Evolutionary conservation across 1,140 invertebrate genomes (phyloP).

Genomic region (Panulirus ornatus): DNA sequence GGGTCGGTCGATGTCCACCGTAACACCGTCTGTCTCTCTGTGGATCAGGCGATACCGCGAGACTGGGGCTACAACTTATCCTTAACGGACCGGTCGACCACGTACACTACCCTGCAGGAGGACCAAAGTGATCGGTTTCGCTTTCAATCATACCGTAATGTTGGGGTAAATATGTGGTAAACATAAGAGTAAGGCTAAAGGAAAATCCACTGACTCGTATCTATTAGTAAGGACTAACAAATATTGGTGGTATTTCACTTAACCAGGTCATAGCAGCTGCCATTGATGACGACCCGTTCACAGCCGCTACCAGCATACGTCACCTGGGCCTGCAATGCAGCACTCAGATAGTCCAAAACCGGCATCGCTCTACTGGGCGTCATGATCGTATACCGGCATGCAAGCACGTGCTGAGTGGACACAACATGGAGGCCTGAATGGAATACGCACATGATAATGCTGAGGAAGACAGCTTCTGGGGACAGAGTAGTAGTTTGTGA

Average conservation of each 20-base stretch:
- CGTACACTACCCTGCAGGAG: conserved; percentile 1
- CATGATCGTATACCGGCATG: not conserved
- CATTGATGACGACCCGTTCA: not conserved
- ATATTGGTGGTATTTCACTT: too few species aligned
- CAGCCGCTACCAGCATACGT: not conserved
- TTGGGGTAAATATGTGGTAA: not conserved
- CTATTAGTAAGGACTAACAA: not conserved
- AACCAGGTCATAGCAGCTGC: too few species aligned
- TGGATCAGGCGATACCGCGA: conserved; percentile 8
- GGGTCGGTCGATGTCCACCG: not conserved
- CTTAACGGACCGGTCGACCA: not conserved
- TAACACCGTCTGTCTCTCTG: not conserved
- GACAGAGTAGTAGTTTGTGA: conserved; percentile 1
- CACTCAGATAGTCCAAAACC: not conserved
- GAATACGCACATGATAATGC: not conserved
- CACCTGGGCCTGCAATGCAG: not conserved
- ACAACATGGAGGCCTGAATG: too few species aligned
- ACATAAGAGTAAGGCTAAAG: not conserved
- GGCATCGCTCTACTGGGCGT: not conserved
- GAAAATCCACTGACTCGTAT: not conserved
- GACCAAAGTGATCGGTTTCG: too few species aligned
- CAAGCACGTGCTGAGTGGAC: not conserved
- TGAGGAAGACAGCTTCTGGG: not conserved
- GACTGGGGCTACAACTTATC: not conserved
- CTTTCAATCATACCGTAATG: too few species aligned